phyloP scores from a whole-genome alignment of 2,113 vertebrate species.

The Oostethus manadensis region DNA sequence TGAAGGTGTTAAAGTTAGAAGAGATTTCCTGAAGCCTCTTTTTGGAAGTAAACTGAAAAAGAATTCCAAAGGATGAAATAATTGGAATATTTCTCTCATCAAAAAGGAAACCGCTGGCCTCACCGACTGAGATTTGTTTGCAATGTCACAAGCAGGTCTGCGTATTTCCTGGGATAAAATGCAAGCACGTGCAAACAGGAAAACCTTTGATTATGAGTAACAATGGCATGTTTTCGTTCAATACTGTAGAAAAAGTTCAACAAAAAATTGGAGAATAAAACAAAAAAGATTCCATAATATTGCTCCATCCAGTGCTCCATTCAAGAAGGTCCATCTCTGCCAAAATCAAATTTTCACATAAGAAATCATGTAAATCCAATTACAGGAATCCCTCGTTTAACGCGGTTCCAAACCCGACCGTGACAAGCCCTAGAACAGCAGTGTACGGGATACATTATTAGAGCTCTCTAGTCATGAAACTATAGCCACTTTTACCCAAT shows the following conservation, averaged over 20 bases:
- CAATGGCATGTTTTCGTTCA: not conserved
- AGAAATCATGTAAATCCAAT: no score
- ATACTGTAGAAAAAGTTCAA: not conserved
- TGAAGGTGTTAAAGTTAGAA: conserved; percentile 27
- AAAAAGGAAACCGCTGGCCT: conserved; percentile 5
- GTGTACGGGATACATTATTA: no score
- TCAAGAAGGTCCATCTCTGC: no score
- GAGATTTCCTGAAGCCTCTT: conserved; percentile 5
- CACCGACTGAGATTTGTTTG: conserved; percentile 11
- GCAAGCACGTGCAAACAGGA: not conserved
- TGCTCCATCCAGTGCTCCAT: no score
- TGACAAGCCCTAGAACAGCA: no score
- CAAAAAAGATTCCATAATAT: no score
- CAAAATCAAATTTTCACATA: no score
- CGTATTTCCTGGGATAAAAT: not conserved
- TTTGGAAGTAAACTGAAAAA: conserved; percentile 22
- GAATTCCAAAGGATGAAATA: not conserved
- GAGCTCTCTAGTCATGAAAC: no score
- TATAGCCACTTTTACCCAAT: no score
- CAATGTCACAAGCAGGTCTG: not conserved
- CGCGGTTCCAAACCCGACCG: no score
- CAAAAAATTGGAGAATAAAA: not conserved
- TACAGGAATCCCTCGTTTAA: no score
- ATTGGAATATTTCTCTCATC: not conserved
- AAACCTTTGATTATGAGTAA: not conserved